Percentiles rank a stretch among this genome's conserved stretches.
Evolutionary conservation across 2,113 vertebrate species (phyloP).

Genomic region (Paramisgurnus dabryanus): DNA sequence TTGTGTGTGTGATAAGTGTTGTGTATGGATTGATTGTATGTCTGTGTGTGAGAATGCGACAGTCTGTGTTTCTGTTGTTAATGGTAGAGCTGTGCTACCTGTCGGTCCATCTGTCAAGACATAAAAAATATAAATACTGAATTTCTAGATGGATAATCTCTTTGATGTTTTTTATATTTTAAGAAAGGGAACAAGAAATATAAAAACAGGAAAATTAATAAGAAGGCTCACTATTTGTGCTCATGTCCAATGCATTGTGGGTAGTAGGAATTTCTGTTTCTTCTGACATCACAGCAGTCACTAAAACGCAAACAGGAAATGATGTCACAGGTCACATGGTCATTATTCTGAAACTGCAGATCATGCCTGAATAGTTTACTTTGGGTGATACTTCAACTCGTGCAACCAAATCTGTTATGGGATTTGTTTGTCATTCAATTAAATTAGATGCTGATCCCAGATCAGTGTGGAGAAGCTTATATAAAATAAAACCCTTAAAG

Average conservation of each 20-base stretch:
- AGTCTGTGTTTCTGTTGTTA: slow-evolving; percentile 4
- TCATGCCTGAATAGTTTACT: too few species aligned
- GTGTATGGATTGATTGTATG: background rate
- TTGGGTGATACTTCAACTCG: too few species aligned
- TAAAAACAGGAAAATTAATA: too few species aligned
- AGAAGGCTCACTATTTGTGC: slow-evolving; percentile 15
- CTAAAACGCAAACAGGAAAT: slow-evolving; percentile 34
- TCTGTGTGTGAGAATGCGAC: background rate
- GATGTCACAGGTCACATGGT: background rate
- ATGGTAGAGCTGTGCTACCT: background rate
- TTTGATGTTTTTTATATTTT: too few species aligned
- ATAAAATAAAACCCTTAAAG: too few species aligned
- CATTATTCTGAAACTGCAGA: too few species aligned
- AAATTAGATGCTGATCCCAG: too few species aligned
- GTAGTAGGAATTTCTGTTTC: background rate
- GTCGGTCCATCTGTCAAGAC: slow-evolving; percentile 25
- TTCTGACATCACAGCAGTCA: background rate
- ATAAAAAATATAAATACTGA: background rate
- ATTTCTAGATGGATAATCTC: too few species aligned
- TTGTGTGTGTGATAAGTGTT: slow-evolving; percentile 3
- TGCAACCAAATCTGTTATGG: too few species aligned
- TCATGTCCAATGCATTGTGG: background rate
- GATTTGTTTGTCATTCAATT: too few species aligned
- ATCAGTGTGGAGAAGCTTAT: too few species aligned
- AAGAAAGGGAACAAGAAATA: too few species aligned